Base-by-base conservation (phyloP, 2,888 invertebrate genomes). In the Drosophila emarginata region DNA sequence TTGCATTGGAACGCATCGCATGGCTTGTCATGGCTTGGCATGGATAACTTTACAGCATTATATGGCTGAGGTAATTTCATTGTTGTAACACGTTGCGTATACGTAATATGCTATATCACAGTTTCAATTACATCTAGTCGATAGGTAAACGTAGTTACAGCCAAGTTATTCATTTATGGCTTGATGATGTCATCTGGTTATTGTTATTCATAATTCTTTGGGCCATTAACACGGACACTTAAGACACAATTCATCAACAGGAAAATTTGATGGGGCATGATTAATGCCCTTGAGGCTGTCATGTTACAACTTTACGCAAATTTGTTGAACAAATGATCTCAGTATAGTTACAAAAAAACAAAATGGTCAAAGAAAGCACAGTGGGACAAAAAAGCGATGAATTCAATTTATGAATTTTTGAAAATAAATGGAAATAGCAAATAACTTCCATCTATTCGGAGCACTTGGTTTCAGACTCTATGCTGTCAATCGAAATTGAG, bases 81-180 rank as follows among this genome's bases (percentile, higher is more conserved):
- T 84, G 79, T 87, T 79, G 77, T 87, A 61, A 45, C 12, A 84
- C 79, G 61, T 56, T 67, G 75, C 85, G 79, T 84, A 73, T 82
- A 78, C 81, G 84, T 75, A 77, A 77, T 66, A 66, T 61, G 67
- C 28, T 60, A 59, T 68, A 56, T 63, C 69, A 64, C 56, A 73
- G 75, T 79, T 87, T 82, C 82, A 85, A 81, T 87, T 87, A 79
- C 86, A 77, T 68, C 53, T 40, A 65, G 23, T 59, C 62, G 62
- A 60, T 70, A 60, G 21, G 45, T 45, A 9, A 45, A 45, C 1
- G 11, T 45, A 21, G 5, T 21, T 21, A 45, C 12, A 12, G 11
- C 5, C 21, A 18, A 37, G 21, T 36, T 7, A 7, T 9, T 21
- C 26, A n/a, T 40, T 18, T 32, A 3, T 11, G 15, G 36, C 40